A percentile compares a stretch with the other conserved stretches of the same genome.
These are phyloP conservation scores for Tricholaema leucomelas DNA, from an alignment of 2,113 vertebrate species.

Conservation along the genomic window DNA sequence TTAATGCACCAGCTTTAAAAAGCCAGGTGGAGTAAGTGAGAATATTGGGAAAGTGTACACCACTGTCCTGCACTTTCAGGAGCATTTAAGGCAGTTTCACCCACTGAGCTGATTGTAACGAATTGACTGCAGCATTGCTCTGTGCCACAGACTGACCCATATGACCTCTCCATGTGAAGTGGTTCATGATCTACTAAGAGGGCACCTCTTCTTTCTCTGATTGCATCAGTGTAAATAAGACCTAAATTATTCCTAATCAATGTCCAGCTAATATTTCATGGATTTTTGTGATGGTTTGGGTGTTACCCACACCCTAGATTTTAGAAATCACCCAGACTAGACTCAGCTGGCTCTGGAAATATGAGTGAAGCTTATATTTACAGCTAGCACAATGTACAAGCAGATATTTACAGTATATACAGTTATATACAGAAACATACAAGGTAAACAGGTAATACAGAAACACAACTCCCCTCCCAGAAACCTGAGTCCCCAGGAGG, in stretches of 20 bases:
- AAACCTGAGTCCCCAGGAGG: too few relatives aligned
- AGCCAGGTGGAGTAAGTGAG: neutral
- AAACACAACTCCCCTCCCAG: too few relatives aligned
- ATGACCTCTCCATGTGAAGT: accelerated
- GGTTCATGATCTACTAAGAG: neutral
- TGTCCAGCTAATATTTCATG: neutral
- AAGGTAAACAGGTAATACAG: too few relatives aligned
- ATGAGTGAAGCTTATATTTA: too few relatives aligned
- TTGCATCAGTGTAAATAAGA: neutral
- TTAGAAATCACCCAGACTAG: too few relatives aligned
- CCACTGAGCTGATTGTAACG: neutral
- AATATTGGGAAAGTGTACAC: neutral
- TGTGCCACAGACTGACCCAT: neutral
- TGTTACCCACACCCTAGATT: too few relatives aligned
- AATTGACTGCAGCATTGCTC: neutral
- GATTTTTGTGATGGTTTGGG: too few relatives aligned
- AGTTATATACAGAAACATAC: too few relatives aligned
- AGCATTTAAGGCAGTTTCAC: neutral
- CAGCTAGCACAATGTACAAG: too few relatives aligned
- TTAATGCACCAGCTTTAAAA: neutral
- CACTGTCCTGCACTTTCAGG: neutral
- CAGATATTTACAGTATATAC: too few relatives aligned
- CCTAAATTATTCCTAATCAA: neutral
- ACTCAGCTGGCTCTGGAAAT: too few relatives aligned
- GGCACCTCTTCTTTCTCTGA: neutral